Percentiles rank a stretch among this genome's conserved stretches.
Evolutionary conservation across 35 echinoderm and acorn worm genomes (phyloP).

Genomic region (Ophiothrix spiculata): DNA sequence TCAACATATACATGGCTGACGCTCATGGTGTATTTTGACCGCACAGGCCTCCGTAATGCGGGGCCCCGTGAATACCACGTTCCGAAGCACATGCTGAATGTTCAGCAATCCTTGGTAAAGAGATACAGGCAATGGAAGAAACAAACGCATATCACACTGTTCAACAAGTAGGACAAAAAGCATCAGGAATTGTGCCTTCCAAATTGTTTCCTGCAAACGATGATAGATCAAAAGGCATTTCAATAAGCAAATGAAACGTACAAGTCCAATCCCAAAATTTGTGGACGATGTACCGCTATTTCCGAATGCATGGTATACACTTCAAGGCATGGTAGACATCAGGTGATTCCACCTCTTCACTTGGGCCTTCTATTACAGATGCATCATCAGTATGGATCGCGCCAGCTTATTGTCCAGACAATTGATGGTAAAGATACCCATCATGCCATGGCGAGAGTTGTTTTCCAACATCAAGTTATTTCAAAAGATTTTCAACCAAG

Average conservation of each 20-base stretch:
- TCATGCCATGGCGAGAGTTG: slow-evolving; percentile 24
- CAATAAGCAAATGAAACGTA: background rate
- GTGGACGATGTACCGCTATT: background rate
- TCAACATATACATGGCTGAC: too few relatives aligned
- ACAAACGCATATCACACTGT: background rate
- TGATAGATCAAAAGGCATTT: background rate
- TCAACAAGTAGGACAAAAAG: background rate
- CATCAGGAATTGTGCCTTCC: background rate
- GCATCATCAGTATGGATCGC: slow-evolving; percentile 12
- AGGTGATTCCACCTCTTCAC: background rate
- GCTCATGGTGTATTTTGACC: too few relatives aligned
- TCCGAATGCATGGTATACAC: background rate
- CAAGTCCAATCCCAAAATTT: background rate
- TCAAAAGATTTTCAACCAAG: background rate
- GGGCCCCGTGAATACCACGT: too few relatives aligned
- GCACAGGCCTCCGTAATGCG: too few relatives aligned
- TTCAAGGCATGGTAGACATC: background rate
- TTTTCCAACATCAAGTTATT: slow-evolving; percentile 21
- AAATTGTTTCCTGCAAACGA: background rate
- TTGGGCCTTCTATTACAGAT: slow-evolving; percentile 5
- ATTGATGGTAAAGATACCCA: slow-evolving; percentile 35
- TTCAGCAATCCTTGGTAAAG: background rate
- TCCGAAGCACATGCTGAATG: too few relatives aligned
- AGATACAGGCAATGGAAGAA: background rate
- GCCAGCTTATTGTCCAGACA: slow-evolving; percentile 18